These are phyloP conservation scores for Lepus europaeus DNA, from an alignment of 2,113 vertebrate genomes.

Conservation along the genomic window DNA sequence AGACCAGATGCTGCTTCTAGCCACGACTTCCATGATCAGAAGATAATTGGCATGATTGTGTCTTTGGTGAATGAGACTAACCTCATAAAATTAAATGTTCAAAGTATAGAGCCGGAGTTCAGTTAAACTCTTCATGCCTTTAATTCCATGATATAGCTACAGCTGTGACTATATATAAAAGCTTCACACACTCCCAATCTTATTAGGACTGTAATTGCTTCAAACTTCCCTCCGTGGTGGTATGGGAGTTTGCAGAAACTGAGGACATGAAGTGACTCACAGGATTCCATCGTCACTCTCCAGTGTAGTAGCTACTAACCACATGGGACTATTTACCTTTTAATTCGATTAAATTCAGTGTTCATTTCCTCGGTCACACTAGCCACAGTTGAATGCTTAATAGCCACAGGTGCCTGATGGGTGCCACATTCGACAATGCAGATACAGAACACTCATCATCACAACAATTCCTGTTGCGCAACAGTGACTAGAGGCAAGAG, in stretches of 20 bases:
- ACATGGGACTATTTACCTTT: neutral
- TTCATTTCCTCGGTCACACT: neutral
- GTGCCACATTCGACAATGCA: neutral
- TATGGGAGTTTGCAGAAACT: slow-evolving; percentile 12
- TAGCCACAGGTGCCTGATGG: neutral
- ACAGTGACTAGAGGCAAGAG: neutral
- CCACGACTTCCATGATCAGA: neutral
- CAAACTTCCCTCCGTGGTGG: neutral
- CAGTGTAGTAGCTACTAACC: neutral
- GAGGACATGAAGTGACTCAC: neutral
- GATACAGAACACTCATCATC: neutral
- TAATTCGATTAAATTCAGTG: slow-evolving; percentile 4
- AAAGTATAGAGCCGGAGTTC: slow-evolving; percentile 8
- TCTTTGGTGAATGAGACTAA: slow-evolving; percentile 34
- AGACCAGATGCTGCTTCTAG: neutral
- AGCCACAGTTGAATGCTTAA: neutral
- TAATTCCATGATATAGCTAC: neutral
- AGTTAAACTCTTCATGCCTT: neutral
- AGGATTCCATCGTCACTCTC: neutral
- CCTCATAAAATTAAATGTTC: slow-evolving; percentile 43
- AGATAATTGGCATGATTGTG: neutral
- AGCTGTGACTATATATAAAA: neutral
- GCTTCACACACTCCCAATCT: neutral
- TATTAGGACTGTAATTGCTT: neutral
- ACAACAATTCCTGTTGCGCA: neutral